These are phyloP conservation scores for Ptilorrhoa leucosticta DNA, from an alignment of 2,113 vertebrate species.

Conservation along the genomic window DNA sequence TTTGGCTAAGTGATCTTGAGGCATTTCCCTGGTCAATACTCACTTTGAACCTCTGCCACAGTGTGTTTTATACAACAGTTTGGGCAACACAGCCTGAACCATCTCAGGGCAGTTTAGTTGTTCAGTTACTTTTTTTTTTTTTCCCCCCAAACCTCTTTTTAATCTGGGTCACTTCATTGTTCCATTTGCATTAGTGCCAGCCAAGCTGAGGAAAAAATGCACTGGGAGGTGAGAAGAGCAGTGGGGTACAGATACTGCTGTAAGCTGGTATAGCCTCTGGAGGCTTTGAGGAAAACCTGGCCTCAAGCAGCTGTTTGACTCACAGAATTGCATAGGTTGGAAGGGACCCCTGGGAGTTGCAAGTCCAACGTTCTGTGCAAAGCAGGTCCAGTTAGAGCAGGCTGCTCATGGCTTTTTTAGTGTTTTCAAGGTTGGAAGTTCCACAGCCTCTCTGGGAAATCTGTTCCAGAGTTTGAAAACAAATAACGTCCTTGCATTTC, in stretches of 20 bases:
- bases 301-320: neutral
- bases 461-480: neutral
- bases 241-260: neutral
- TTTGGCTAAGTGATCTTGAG: neutral
- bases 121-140: neutral
- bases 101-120: neutral
- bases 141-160: neutral
- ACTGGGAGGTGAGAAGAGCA: neutral
- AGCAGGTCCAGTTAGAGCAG: neutral
- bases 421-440: neutral
- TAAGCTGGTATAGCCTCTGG: neutral
- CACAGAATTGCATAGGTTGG: neutral
- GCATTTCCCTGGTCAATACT: neutral
- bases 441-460: neutral
- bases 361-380: neutral
- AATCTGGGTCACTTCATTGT: neutral
- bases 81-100: neutral
- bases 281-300: neutral
- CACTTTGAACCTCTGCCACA: neutral
- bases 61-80: neutral
- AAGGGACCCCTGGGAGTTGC: neutral
- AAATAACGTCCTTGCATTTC: neutral
- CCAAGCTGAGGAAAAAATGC: neutral
- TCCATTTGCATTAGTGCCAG: neutral
- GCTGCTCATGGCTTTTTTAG: neutral